phyloP scores from a whole-genome alignment of 2,888 invertebrate genomes.

The Drosophila histrio region DNA sequence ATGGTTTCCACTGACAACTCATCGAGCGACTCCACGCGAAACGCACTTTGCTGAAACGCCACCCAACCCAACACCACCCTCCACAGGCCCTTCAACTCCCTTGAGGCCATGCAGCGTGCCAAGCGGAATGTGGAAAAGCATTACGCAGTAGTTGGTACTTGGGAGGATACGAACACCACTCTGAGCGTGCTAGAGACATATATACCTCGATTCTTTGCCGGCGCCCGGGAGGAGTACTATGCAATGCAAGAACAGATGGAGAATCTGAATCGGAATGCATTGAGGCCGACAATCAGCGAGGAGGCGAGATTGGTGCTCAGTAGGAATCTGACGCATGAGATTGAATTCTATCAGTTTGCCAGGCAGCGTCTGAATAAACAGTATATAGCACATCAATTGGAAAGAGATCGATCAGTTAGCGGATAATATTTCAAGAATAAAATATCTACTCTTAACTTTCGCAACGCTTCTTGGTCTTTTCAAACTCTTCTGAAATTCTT shows the following conservation, averaged over 20 bases:
- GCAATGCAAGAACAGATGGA: slow-evolving; percentile 75
- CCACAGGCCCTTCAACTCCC: slow-evolving; percentile 91
- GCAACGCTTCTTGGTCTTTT: slow-evolving; percentile 34
- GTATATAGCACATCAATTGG: slow-evolving; percentile 87
- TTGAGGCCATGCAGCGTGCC: slow-evolving; percentile 92
- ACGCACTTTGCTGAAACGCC: neutral
- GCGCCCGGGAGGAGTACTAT: slow-evolving; percentile 90
- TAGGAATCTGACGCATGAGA: slow-evolving; percentile 92
- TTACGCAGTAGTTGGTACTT: slow-evolving; percentile 93
- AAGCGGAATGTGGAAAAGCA: slow-evolving; percentile 92
- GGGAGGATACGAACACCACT: slow-evolving; percentile 94
- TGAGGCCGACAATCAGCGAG: slow-evolving; percentile 92
- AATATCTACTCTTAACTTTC: slow-evolving; percentile 46
- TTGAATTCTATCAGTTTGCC: slow-evolving; percentile 95
- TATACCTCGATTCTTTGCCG: slow-evolving; percentile 88
- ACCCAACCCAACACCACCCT: neutral
- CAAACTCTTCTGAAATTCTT: slow-evolving; percentile 14
- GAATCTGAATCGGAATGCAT: slow-evolving; percentile 86
- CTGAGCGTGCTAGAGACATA: slow-evolving; percentile 85
- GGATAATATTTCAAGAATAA: slow-evolving; percentile 48
- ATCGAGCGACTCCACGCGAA: slow-evolving; percentile 28
- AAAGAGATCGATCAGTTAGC: slow-evolving; percentile 33
- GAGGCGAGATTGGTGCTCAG: slow-evolving; percentile 91
- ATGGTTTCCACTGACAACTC: slow-evolving; percentile 5
- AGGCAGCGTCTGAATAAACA: slow-evolving; percentile 92